Base-by-base conservation (phyloP, 2,113 vertebrate species). In the Axis porcinus region DNA sequence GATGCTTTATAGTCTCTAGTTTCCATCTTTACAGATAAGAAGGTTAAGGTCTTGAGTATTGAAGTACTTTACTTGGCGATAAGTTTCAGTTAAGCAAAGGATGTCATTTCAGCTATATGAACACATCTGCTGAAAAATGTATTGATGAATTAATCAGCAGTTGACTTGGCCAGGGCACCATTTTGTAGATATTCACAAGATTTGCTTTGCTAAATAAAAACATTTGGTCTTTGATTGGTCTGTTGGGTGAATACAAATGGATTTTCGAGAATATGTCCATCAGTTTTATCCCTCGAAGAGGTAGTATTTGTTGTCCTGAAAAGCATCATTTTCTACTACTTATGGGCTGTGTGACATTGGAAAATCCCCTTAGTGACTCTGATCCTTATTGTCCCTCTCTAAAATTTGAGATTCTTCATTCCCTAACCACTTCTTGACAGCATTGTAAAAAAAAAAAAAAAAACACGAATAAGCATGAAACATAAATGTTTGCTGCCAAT, bases 1-100 rank as follows among this genome's bases (percentile, higher is more conserved):
- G 81, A 55, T 74, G 36, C 47, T 87, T 93, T 62, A 50, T 16
- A 97, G 98, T 93, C 13, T 93, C 1, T 95, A 97, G 98, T 92
- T 17, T 93, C 2, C 93, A 40, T 43, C 94, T 97, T 97, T 93
- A 5, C 25, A 89, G 10, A 91, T 90, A 3, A 84, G 36, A 74
- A 91, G 78, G 55, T 50, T 54, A 64, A 70, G 4, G 3, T 83
- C 54, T 79, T 67, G 13, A 83, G n/a, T 40, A 87, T 28, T 45
- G 45, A 88, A 88, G n/a, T 45, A n/a, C 4, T 87, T 82, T 88
- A 58, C 30, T 28, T 67, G 11, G 9, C 8, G 14, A 30, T 47
- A 55, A 45, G 33, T 88, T 93, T 78, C 64, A 50, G 33, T 45
- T 45, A 25, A 84, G 4, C 6, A 50, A 47, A 82, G 7, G 25